A percentile compares a stretch with the other conserved stretches of the same genome.
These are phyloP conservation scores for Bilobella aurantiaca DNA, from an alignment of 1,140 invertebrate species.

Conservation along the genomic window DNA sequence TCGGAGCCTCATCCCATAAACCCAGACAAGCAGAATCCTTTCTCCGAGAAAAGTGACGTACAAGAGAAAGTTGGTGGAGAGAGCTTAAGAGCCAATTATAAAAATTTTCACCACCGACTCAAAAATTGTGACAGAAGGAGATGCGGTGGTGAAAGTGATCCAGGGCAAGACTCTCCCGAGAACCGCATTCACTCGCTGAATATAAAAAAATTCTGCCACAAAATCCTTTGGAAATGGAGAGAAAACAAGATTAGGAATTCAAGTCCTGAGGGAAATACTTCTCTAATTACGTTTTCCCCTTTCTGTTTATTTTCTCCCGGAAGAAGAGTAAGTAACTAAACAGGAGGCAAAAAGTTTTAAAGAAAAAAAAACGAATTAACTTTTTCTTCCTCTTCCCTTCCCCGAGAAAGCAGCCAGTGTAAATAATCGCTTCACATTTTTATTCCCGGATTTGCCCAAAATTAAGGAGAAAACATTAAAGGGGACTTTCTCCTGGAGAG, in stretches of 20 bases:
- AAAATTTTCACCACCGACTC: too few species aligned
- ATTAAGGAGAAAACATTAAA: constrained; percentile 1
- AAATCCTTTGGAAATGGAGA: background rate
- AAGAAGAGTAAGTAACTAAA: background rate
- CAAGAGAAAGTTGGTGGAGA: too few species aligned
- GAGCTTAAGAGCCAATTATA: too few species aligned
- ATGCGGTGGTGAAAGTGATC: too few species aligned
- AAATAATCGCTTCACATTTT: constrained; percentile 7
- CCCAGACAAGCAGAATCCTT: background rate
- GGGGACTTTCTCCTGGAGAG: background rate
- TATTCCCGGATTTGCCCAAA: too few species aligned
- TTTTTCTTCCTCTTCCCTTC: background rate
- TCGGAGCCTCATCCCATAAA: background rate
- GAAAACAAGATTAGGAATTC: constrained; percentile 4
- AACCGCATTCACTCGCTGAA: too few species aligned
- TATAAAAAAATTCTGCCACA: background rate
- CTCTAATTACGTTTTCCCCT: background rate
- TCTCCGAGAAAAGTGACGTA: too few species aligned
- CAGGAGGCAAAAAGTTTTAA: background rate
- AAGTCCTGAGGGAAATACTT: background rate
- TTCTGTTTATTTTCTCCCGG: background rate
- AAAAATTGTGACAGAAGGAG: too few species aligned
- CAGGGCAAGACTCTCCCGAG: too few species aligned
- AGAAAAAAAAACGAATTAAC: background rate
- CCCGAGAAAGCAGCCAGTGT: background rate